Conservation (phyloP, 37 sponge, comb jelly and placozoan species). For the Chondrilla cf. caribensis region DNA sequence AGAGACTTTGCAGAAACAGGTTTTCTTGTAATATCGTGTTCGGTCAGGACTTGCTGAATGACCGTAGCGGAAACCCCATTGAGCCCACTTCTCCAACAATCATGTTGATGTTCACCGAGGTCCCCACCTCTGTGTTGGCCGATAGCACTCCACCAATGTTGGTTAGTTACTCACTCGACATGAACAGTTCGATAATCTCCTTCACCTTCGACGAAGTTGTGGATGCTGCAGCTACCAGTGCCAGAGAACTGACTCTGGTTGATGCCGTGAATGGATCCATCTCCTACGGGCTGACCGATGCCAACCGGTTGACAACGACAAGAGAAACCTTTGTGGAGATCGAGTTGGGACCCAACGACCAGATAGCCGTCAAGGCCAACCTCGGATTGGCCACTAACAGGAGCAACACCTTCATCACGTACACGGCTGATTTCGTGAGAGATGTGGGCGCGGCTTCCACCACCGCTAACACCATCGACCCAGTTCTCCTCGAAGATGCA, state of each 20-base stretch:
- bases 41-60: slow-evolving; percentile 46
- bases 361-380: slow-evolving; percentile 62
- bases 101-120: background rate
- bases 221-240: slow-evolving; percentile 44
- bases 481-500: slow-evolving; percentile 35
- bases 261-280: slow-evolving; percentile 41
- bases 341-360: slow-evolving; percentile 35
- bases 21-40: slow-evolving; percentile 52
- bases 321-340: slow-evolving; percentile 47
- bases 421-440: slow-evolving; percentile 44
- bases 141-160: slow-evolving; percentile 76
- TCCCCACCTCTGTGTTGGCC: slow-evolving; percentile 14
- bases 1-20: slow-evolving; percentile 33
- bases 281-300: slow-evolving; percentile 52
- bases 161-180: slow-evolving; percentile 58
- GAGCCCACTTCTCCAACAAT: slow-evolving; percentile 37
- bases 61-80: slow-evolving; percentile 64
- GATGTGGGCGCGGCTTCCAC: slow-evolving; percentile 63
- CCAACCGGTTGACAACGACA: slow-evolving; percentile 29
- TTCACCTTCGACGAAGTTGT: slow-evolving; percentile 83
- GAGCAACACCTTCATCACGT: slow-evolving; percentile 66
- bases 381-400: slow-evolving; percentile 55
- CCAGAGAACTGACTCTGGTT: slow-evolving; percentile 50
- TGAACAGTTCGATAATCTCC: slow-evolving; percentile 42
- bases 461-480: slow-evolving; percentile 26